Evolutionary conservation across 1,140 invertebrate genomes (phyloP).

Genomic region (Heliconius himera): DNA sequence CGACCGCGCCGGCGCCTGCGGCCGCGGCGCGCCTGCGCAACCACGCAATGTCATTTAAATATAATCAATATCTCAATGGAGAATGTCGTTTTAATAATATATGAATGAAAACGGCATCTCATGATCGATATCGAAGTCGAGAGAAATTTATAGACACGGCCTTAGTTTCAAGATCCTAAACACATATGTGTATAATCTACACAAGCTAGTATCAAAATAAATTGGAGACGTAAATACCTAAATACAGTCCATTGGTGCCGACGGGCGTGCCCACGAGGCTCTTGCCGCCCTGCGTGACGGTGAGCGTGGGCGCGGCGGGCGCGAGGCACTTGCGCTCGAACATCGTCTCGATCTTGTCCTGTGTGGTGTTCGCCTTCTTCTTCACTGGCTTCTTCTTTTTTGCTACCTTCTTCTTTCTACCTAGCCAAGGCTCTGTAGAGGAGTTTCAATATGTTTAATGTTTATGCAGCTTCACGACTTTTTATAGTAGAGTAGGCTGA

Average conservation of each 20-base stretch:
- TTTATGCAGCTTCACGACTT: neutral
- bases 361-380: conserved; percentile 86
- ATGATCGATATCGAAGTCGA: no score
- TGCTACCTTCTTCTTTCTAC: conserved; percentile 86
- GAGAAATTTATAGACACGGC: no score
- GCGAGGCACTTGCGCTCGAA: conserved; percentile 82
- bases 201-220: no score
- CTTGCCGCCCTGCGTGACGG: neutral
- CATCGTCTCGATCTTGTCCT: conserved; percentile 89
- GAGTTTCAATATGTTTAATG: neutral
- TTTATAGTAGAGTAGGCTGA: no score
- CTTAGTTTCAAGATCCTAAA: no score
- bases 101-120: no score
- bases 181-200: no score
- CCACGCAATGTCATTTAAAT: no score
- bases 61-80: no score
- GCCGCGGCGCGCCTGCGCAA: conserved; percentile 27
- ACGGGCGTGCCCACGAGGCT: conserved; percentile 62
- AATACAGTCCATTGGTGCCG: conserved; percentile 75
- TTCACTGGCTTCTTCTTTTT: conserved; percentile 87
- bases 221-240: conserved; percentile 46
- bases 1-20: conserved; percentile 83
- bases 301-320: conserved; percentile 48
- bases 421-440: conserved; percentile 90
- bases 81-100: no score